Evolutionary conservation across 2,113 vertebrate genomes (phyloP).

Genomic region (Hemiprocne comata): DNA sequence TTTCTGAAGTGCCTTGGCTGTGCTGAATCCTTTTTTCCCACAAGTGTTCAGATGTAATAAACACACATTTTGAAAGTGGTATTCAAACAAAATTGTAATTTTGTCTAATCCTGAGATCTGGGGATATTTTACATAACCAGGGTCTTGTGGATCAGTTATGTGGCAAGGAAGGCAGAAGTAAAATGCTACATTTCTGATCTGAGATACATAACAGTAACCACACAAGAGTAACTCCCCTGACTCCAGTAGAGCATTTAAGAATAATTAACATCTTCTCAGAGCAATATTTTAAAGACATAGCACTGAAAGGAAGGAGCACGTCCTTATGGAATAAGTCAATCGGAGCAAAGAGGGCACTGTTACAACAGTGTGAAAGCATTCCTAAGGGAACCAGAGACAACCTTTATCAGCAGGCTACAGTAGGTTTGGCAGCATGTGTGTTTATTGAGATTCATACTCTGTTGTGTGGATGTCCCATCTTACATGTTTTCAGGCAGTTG

Average conservation of each 20-base stretch:
- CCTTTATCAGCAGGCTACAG: neutral
- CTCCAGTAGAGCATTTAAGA: neutral
- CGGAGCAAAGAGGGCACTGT: neutral
- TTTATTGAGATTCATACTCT: neutral
- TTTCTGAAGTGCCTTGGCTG: neutral
- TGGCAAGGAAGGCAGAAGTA: neutral
- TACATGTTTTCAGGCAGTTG: neutral
- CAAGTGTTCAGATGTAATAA: neutral
- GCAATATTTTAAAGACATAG: neutral
- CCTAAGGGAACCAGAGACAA: neutral
- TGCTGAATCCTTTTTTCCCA: neutral
- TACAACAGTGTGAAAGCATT: neutral
- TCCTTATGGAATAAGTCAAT: neutral
- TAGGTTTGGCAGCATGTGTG: accelerated
- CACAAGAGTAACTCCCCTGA: neutral
- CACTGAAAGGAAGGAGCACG: neutral
- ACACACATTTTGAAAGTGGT: neutral
- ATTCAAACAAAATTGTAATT: neutral
- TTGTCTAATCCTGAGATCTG: neutral
- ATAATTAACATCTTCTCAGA: neutral
- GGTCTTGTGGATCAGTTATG: neutral
- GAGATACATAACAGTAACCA: neutral
- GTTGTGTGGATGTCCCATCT: neutral
- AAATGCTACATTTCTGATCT: neutral
- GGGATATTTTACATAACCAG: neutral